A percentile compares a stretch with the other conserved stretches of the same genome.
These are phyloP conservation scores for Thunnus thynnus DNA, from an alignment of 2,113 vertebrate species.

Conservation along the genomic window DNA sequence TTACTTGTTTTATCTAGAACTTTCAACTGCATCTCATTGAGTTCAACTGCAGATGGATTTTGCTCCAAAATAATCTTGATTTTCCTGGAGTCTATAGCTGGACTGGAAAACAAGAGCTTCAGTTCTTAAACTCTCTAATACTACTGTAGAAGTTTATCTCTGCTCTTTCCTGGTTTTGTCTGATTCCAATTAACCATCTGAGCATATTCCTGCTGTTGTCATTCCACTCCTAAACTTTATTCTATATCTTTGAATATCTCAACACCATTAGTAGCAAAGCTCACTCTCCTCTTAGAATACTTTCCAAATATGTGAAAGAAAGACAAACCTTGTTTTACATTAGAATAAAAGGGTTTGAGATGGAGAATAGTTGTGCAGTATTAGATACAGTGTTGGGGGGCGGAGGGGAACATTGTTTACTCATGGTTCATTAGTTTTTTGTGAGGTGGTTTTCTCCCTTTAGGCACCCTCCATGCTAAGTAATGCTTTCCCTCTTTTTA, in stretches of 20 bases:
- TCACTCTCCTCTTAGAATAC: background rate
- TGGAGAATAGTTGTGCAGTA: background rate
- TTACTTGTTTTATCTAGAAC: too few species aligned
- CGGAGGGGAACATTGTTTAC: constrained; percentile 57
- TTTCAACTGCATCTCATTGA: too few species aligned
- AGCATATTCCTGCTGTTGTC: too few species aligned
- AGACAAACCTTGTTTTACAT: background rate
- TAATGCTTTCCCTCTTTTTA: constrained; percentile 67
- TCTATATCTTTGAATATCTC: background rate
- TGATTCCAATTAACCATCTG: too few species aligned
- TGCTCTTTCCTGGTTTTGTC: too few species aligned
- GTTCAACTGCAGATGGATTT: too few species aligned
- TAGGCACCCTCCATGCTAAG: constrained; percentile 56
- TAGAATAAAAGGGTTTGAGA: constrained; percentile 4
- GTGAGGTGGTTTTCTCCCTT: constrained; percentile 62
- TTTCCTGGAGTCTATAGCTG: too few species aligned
- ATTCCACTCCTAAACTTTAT: too few species aligned
- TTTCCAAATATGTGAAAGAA: background rate
- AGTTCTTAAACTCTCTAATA: too few species aligned
- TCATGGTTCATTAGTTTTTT: constrained; percentile 69
- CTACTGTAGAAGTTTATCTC: too few species aligned
- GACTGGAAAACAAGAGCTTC: too few species aligned
- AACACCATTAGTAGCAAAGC: background rate
- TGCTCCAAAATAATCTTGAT: too few species aligned
- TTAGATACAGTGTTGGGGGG: constrained; percentile 4